Base-by-base conservation (phyloP, 2,797 vertebrate genomes). In the Crocidura indochinensis region DNA sequence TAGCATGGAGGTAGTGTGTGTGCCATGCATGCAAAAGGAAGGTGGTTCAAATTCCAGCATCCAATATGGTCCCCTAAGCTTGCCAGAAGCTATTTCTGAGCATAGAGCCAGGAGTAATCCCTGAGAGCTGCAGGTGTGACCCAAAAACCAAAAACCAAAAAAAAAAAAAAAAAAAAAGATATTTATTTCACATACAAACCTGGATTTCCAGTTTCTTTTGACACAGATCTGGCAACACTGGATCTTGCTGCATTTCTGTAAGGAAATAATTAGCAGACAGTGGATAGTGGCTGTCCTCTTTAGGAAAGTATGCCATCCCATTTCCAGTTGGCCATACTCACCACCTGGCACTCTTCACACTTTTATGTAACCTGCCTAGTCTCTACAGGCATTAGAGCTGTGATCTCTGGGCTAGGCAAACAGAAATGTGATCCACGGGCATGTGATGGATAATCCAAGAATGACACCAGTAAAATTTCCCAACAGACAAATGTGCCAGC, bases 341-440 rank as follows among this genome's bases (percentile, higher is more conserved):
- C 80, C 64, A 53, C 56, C 81, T 95, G 95, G 94, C 95, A 91
- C 53, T 77, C 79, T 53, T 76, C 76, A 51, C 79, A 44, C 85
- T 93, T 95, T 96, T 95, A 95, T 81, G 80, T 96, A 96, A 96
- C 83, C 83, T 96, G 85, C 90, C 69, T 81, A 46, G 19, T 88
- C 83, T 94, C 88, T 71, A 79, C 91, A 95, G 90, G 92, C 79
- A 92, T 92, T 78, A 91, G 73, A 91, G 73, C 79, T 90, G 62
- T 75, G 92, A 92, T 88, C 73, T 91, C 79, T 65, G 60, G 69
- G 65, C 60, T 81, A 68, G 83, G 88, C 87, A 87, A 92, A 91
- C 68, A 93, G 96, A 94, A 95, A 95, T 88, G 49, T 88, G 91
- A 95, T 90, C 85, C 73, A 51, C 0, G 1, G 81, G 83, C 89